Conservation (phyloP, 2,113 vertebrate species). For the Xiphophorus hellerii region DNA sequence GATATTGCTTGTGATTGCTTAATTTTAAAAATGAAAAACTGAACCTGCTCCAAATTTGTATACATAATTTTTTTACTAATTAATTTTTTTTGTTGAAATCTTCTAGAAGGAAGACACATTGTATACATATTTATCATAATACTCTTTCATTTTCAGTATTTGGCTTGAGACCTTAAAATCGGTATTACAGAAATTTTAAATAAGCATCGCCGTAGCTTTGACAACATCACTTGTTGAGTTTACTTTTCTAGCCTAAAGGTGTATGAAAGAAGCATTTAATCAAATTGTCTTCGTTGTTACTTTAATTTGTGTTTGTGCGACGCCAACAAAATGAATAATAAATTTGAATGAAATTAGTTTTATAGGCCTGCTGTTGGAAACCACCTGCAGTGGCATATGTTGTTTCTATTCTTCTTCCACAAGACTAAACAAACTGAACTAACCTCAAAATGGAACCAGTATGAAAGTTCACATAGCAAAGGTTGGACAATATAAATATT, state of each 20-base stretch:
- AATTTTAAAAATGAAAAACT: background rate
- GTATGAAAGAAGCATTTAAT: slow-evolving; percentile 1
- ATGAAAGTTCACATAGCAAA: background rate
- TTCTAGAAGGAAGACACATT: slow-evolving; percentile 19
- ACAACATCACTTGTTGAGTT: background rate
- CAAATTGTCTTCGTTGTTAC: slow-evolving; percentile 4
- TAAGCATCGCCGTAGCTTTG: background rate
- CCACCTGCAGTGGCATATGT: slow-evolving; percentile 59
- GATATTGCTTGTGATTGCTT: background rate
- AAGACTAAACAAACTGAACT: slow-evolving; percentile 32
- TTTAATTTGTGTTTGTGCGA: slow-evolving; percentile 27
- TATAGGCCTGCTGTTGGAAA: slow-evolving; percentile 41
- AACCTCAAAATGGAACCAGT: slow-evolving; percentile 22
- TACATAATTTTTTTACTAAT: background rate
- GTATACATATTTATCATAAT: background rate
- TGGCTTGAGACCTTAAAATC: background rate
- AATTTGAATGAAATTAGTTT: slow-evolving; percentile 44
- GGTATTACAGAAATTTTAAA: background rate
- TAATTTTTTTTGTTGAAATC: background rate
- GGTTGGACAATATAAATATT: background rate
- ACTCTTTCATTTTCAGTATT: background rate
- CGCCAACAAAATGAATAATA: slow-evolving; percentile 7
- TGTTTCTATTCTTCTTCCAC: slow-evolving; percentile 12
- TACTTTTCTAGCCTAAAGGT: slow-evolving; percentile 1
- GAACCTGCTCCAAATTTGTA: background rate